Conservation (phyloP, 2,888 invertebrate genomes). For the Latrodectus hesperus region DNA sequence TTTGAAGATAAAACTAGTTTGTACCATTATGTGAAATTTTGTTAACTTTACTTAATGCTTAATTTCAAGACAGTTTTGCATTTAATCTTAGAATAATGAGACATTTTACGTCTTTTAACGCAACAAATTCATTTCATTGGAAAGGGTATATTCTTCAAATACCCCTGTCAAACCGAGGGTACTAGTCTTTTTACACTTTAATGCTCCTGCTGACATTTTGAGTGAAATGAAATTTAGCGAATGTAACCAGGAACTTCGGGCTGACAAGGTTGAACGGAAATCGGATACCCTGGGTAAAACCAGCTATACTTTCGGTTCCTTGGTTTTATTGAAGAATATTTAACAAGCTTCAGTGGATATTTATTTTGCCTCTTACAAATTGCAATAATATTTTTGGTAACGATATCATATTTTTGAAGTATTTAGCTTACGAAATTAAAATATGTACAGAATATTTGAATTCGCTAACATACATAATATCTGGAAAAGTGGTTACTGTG, state of each 20-base stretch:
- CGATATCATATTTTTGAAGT: background rate
- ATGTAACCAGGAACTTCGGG: background rate
- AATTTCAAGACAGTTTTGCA: background rate
- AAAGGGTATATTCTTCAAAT: background rate
- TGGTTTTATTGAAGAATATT: slow-evolving; percentile 3
- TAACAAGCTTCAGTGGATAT: background rate
- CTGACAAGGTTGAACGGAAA: background rate
- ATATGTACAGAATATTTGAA: too few species aligned
- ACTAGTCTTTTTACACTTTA: slow-evolving; percentile 1
- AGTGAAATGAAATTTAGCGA: background rate
- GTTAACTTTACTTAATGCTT: background rate
- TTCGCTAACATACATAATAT: too few species aligned
- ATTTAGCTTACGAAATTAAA: too few species aligned
- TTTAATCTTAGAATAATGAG: slow-evolving; percentile 2
- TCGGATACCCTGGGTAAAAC: background rate
- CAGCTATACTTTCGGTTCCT: background rate
- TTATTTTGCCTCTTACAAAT: background rate
- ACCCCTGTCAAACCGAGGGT: background rate
- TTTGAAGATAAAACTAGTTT: background rate
- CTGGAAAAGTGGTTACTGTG: too few species aligned
- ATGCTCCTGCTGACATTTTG: slow-evolving; percentile 5
- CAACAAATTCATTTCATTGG: background rate
- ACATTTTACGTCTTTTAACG: background rate
- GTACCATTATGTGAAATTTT: background rate
- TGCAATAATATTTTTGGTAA: background rate